Base-by-base conservation (phyloP, 2,888 invertebrate species). In the Thera obeliscata region DNA sequence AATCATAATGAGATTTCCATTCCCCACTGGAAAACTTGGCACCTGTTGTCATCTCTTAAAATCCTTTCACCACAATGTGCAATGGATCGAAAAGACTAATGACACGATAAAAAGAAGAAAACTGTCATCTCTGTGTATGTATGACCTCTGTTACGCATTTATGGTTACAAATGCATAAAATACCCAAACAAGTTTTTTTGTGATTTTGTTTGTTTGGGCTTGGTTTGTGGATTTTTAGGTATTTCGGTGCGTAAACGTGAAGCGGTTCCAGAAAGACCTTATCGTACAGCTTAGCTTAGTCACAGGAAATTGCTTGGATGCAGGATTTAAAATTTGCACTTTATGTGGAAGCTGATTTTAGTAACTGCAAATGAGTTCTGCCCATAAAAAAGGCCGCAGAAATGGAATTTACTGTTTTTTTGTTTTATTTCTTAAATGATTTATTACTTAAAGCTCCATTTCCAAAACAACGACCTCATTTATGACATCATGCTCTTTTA, bases 261-360 rank as follows among this genome's bases (percentile, higher is more conserved):
- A 6, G 33, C 11, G 8, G 35, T 46, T 86, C 6, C 85, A 81
- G 80, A 78, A 80, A 80, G 78, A 76, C 75, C 82, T 89, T 85
- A 86, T 87, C 83, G 77, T 50, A 22, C 22, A 22, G 50, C 50
- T 50, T 6, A 50, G 78, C 73, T 78, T 80, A 82, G 72, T 84
- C 81, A 78, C 77, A 81, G 81, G 82, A 85, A 84, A 85, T 85
- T 82, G 76, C 77, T 78, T 66, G 74, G 73, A 79, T 78, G 77
- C 77, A 76, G 65, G 70, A 67, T 76, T 79, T 80, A 77, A 84
- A 73, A 74, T 73, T 66, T 79, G 78, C 80, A 78, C 64, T 81
- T 83, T 83, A 81, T 80, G 76, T 76, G 78, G 76, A 79, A 77
- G 76, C 70, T 43, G 64, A 67, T 65, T 74, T 71, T 71, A 59